These are phyloP conservation scores for Xestia sexstrigata DNA, from an alignment of 2,888 invertebrate species.

Conservation along the genomic window DNA sequence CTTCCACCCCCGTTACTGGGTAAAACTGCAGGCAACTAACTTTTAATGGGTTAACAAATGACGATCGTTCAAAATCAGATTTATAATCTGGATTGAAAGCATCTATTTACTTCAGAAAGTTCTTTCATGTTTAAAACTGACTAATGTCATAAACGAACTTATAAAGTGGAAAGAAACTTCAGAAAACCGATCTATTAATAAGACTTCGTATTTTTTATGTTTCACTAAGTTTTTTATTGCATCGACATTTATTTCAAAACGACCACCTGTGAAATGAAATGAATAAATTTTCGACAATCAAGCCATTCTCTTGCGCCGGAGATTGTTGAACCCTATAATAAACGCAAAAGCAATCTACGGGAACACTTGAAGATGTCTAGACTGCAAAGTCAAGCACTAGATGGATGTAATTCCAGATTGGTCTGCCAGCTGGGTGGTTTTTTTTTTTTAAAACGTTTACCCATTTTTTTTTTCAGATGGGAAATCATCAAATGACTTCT, in stretches of 20 bases:
- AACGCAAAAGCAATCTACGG: conserved; percentile 1
- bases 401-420: conserved; percentile 9
- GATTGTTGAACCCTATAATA: not conserved
- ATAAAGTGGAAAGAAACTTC: not conserved
- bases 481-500: too few relatives aligned
- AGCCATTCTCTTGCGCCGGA: not conserved
- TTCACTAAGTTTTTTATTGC: not conserved
- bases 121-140: not conserved
- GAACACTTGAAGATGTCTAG: conserved; percentile 32
- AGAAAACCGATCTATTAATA: not conserved
- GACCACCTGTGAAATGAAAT: not conserved
- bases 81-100: not conserved
- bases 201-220: not conserved
- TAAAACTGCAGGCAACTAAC: not conserved
- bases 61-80: not conserved
- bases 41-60: not conserved
- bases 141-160: not conserved
- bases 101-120: not conserved
- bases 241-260: not conserved
- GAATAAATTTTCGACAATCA: not conserved
- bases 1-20: not conserved
- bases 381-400: conserved; percentile 9
- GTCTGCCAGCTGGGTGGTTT: conserved; percentile 4
- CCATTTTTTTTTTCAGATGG: too few relatives aligned
- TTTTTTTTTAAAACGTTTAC: too few relatives aligned